A percentile compares a stretch with the other conserved stretches of the same genome.
These are phyloP conservation scores for Bujurquina vittata DNA, from an alignment of 2,113 vertebrate genomes.

Conservation along the genomic window DNA sequence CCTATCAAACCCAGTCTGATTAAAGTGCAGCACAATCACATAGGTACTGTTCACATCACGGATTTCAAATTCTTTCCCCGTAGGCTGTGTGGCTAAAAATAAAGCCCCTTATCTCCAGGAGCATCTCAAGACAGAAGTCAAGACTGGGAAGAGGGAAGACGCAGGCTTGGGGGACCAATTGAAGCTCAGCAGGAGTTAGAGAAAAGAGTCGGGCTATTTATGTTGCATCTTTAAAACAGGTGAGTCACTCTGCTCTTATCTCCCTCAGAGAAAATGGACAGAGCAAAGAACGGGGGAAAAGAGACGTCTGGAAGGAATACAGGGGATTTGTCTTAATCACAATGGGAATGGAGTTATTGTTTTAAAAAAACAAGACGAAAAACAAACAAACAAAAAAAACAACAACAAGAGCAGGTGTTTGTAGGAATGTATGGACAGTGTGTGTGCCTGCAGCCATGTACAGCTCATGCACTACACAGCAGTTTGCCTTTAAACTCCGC, in stretches of 20 bases:
- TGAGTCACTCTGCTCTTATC: slow-evolving; percentile 44
- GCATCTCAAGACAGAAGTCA: slow-evolving; percentile 6
- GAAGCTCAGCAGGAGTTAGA: not conserved
- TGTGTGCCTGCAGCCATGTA: not conserved
- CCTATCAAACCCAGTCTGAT: not conserved
- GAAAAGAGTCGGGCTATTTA: slow-evolving; percentile 16
- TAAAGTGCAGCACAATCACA: not conserved
- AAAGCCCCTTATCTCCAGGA: slow-evolving; percentile 8
- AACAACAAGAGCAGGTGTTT: not conserved
- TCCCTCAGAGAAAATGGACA: not conserved
- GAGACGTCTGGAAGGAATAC: not conserved
- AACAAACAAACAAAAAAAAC: too few species aligned
- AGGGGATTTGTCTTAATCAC: not conserved
- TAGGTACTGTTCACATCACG: not conserved
- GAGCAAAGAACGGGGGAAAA: not conserved
- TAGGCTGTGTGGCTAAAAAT: slow-evolving; percentile 32
- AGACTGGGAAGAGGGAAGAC: not conserved
- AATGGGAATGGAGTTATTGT: not conserved
- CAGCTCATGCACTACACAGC: not conserved
- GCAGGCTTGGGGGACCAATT: not conserved
- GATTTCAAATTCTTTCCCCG: not conserved
- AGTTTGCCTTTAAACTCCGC: not conserved
- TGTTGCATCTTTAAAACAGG: slow-evolving; percentile 31
- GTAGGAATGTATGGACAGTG: not conserved
- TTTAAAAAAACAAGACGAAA: not conserved